Evolutionary conservation across 2,888 invertebrate genomes (phyloP).

Genomic region (Amiota minor): DNA sequence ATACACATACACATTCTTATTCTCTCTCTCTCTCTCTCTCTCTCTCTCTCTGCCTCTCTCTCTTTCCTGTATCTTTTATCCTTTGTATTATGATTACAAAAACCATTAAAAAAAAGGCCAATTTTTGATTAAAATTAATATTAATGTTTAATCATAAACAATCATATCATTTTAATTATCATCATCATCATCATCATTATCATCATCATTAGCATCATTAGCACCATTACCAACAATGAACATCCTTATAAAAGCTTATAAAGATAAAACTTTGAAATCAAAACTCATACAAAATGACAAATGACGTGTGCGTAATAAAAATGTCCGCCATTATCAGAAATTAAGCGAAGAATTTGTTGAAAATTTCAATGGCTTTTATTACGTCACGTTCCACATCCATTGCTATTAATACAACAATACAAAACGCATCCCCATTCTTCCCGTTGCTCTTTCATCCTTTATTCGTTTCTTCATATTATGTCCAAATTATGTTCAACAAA

Average conservation of each 20-base stretch:
- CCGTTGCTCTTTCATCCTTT: neutral
- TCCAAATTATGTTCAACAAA: slow-evolving; percentile 52
- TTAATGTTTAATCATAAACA: too few relatives aligned
- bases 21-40: too few relatives aligned
- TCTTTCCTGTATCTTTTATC: too few relatives aligned
- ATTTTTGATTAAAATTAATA: too few relatives aligned
- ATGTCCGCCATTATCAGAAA: slow-evolving; percentile 25
- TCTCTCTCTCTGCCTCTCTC: too few relatives aligned
- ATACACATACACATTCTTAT: too few relatives aligned
- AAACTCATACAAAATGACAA: neutral
- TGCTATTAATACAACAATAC: slow-evolving; percentile 12
- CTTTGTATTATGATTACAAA: too few relatives aligned
- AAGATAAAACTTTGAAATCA: too few relatives aligned
- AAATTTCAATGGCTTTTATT: slow-evolving; percentile 35
- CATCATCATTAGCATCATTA: neutral
- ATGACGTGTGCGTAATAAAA: slow-evolving; percentile 21
- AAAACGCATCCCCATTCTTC: neutral
- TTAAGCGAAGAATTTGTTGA: slow-evolving; percentile 32
- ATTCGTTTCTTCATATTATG: slow-evolving; percentile 40
- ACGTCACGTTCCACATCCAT: slow-evolving; percentile 32
- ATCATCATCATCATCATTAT: slow-evolving; percentile 29
- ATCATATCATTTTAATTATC: neutral
- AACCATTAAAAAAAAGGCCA: too few relatives aligned
- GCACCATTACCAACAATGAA: neutral
- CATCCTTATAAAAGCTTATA: neutral